phyloP scores from a whole-genome alignment of 1,140 invertebrate genomes.

The Whitmania pigra region DNA sequence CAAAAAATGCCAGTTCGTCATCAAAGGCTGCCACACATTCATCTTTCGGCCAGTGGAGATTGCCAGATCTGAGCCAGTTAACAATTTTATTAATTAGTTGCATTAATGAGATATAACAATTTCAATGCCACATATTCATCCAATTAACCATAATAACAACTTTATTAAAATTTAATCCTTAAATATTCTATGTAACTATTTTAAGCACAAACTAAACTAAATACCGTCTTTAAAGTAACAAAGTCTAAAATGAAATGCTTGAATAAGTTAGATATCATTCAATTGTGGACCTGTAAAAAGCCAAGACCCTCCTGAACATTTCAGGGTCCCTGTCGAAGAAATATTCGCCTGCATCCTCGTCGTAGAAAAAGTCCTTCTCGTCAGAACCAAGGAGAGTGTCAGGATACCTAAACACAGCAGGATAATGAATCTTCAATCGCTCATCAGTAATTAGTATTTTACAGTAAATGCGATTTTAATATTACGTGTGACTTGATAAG shows the following conservation, averaged over 20 bases:
- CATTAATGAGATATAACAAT: too few relatives aligned
- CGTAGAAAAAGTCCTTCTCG: conserved; percentile 97
- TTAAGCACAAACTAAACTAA: too few relatives aligned
- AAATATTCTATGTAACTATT: too few relatives aligned
- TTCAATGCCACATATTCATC: too few relatives aligned
- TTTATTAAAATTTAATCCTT: too few relatives aligned
- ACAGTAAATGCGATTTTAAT: background rate
- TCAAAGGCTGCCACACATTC: conserved; percentile 97
- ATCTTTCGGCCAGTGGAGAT: conserved; percentile 95
- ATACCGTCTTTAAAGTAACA: too few relatives aligned
- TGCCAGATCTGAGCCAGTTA: conserved; percentile 87
- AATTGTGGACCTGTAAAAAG: conserved; percentile 52
- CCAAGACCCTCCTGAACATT: conserved; percentile 94
- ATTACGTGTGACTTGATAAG: background rate
- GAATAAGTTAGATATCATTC: too few relatives aligned
- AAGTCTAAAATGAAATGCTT: too few relatives aligned
- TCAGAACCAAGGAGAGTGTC: conserved; percentile 93
- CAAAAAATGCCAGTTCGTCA: conserved; percentile 96
- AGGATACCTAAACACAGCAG: conserved; percentile 75
- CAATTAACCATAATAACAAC: too few relatives aligned
- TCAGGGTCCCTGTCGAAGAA: conserved; percentile 99
- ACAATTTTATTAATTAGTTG: conserved; percentile 59
- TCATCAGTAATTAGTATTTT: conserved; percentile 44
- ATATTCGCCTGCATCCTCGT: conserved; percentile 93
- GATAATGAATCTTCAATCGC: too few relatives aligned